Conservation (phyloP, 1,140 invertebrate species). For the Caerostris extrusa region DNA sequence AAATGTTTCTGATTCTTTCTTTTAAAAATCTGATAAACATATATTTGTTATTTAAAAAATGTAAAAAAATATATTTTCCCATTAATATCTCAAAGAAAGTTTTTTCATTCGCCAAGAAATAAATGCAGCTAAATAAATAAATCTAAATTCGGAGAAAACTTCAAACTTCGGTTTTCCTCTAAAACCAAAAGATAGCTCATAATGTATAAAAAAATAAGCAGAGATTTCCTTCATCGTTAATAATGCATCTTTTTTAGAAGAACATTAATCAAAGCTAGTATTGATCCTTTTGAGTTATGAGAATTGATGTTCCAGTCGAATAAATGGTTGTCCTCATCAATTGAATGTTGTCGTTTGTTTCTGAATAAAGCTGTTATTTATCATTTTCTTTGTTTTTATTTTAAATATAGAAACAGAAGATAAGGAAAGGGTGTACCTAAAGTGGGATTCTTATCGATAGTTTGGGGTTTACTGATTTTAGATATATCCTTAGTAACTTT, state of each 20-base stretch:
- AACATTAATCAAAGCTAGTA: conserved; percentile 55
- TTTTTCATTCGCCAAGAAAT: too few species aligned
- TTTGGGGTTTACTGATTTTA: too few species aligned
- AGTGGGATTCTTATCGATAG: too few species aligned
- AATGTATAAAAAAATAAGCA: not conserved
- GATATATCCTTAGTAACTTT: too few species aligned
- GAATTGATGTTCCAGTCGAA: conserved; percentile 24
- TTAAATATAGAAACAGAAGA: not conserved
- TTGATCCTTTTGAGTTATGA: conserved; percentile 47
- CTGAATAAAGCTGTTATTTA: conserved; percentile 34
- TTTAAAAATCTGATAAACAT: too few species aligned
- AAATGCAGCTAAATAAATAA: not conserved
- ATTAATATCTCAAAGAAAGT: not conserved
- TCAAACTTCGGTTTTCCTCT: not conserved
- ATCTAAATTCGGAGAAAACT: not conserved
- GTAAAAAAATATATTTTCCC: not conserved
- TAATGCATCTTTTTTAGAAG: conserved; percentile 49
- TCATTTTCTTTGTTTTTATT: not conserved
- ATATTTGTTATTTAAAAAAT: too few species aligned
- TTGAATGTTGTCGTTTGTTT: conserved; percentile 40
- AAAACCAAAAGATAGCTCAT: not conserved
- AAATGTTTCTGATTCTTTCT: too few species aligned
- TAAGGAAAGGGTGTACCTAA: not conserved
- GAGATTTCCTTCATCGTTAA: not conserved
- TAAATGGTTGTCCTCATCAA: conserved; percentile 50